Percentiles rank a stretch among this genome's conserved stretches.
Conservation (phyloP, 2,797 vertebrate species). For the Microhierax caerulescens region DNA sequence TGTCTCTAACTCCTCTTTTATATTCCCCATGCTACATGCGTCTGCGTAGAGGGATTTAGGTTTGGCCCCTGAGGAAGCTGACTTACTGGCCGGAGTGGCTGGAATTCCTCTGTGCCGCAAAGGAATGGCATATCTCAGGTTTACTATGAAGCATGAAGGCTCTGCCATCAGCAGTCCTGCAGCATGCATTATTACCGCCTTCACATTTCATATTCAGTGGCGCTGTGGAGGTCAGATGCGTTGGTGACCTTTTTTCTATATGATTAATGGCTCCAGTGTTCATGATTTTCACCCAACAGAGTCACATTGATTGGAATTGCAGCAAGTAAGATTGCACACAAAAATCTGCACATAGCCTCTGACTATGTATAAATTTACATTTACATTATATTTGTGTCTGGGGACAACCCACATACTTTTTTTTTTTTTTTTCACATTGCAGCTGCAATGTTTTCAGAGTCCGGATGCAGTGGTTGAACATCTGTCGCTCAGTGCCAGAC, state of each 20-base stretch:
- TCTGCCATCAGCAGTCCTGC: background rate
- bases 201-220: background rate
- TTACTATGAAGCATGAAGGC: background rate
- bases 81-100: background rate
- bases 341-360: background rate
- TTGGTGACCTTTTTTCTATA: background rate
- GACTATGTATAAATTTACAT: background rate
- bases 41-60: background rate
- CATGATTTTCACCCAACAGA: slow-evolving; percentile 4
- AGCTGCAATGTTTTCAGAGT: slow-evolving; percentile 17
- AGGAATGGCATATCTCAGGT: background rate
- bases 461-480: background rate
- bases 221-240: background rate
- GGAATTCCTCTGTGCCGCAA: background rate
- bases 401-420: background rate
- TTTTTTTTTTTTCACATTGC: background rate
- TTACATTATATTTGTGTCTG: slow-evolving; percentile 29
- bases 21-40: background rate
- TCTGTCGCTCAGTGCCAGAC: background rate
- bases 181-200: background rate
- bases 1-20: background rate
- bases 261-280: background rate
- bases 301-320: background rate
- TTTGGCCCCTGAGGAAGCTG: background rate
- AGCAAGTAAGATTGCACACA: background rate